Conservation (phyloP, 1,140 invertebrate genomes). For the Lepidurus packardi region DNA sequence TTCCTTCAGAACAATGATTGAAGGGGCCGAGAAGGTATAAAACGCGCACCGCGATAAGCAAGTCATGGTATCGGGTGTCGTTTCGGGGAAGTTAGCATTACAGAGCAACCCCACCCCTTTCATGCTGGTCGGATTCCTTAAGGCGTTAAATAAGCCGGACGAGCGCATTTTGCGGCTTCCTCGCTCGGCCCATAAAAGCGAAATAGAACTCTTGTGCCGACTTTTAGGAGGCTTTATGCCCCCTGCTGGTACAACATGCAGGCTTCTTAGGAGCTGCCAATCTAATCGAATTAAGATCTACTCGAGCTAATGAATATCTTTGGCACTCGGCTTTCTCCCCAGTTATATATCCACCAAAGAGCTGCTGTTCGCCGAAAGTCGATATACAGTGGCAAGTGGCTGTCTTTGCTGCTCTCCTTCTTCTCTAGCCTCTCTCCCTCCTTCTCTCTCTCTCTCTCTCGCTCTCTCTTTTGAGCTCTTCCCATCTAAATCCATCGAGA, state of each 20-base stretch:
- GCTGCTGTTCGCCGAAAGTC: not conserved
- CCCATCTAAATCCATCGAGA: not conserved
- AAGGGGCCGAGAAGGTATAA: too few relatives aligned
- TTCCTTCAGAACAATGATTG: too few relatives aligned
- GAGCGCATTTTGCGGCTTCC: not conserved
- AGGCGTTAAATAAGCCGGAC: not conserved
- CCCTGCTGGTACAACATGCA: not conserved
- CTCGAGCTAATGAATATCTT: slow-evolving; percentile 18
- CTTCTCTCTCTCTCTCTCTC: not conserved
- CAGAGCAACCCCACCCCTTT: not conserved
- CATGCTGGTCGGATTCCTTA: not conserved
- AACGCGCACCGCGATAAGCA: not conserved
- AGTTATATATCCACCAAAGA: not conserved
- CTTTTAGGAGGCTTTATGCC: not conserved
- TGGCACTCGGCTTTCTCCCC: not conserved
- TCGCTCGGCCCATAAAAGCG: not conserved
- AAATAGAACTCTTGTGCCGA: not conserved
- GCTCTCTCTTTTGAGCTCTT: not conserved
- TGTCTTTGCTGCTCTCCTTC: not conserved
- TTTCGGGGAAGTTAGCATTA: not conserved
- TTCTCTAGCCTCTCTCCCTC: not conserved
- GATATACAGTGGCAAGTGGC: slow-evolving; percentile 16
- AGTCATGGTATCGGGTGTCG: not conserved
- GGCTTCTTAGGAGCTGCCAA: not conserved
- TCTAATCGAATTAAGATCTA: slow-evolving; percentile 20